These are phyloP conservation scores for Thalassarche chlororhynchos DNA, from an alignment of 2,113 vertebrate genomes.

Conservation along the genomic window DNA sequence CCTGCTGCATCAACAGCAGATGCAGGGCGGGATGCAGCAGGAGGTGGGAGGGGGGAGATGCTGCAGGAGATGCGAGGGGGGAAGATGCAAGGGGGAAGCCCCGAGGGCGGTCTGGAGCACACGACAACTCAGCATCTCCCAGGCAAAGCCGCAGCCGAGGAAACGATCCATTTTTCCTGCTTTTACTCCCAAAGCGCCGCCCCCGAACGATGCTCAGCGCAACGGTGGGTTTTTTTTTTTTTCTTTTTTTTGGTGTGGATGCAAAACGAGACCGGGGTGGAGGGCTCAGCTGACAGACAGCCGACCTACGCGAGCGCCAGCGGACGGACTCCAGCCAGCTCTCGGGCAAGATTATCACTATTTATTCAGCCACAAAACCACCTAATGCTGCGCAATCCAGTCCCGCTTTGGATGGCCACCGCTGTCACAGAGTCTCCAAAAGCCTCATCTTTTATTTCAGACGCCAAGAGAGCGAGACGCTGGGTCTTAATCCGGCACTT, in stretches of 20 bases:
- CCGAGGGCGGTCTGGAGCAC: background rate
- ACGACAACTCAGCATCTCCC: background rate
- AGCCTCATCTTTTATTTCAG: background rate
- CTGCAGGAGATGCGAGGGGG: too few relatives aligned
- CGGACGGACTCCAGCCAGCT: background rate
- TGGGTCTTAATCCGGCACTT: background rate
- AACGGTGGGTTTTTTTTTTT: too few relatives aligned
- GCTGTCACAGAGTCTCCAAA: background rate
- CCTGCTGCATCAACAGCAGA: background rate
- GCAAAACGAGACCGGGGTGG: background rate
- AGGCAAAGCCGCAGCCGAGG: background rate
- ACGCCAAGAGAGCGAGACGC: rapidly evolving
- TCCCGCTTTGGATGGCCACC: background rate
- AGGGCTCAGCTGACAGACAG: background rate
- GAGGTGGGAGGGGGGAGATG: background rate
- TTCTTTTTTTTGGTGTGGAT: background rate
- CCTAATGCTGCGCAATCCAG: background rate
- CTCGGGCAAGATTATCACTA: background rate
- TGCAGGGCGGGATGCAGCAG: too few relatives aligned
- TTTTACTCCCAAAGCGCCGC: background rate
- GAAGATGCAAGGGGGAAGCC: background rate
- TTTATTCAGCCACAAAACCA: background rate
- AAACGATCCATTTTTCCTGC: background rate
- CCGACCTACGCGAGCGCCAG: background rate
- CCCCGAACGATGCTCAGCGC: background rate